A percentile compares a stretch with the other conserved stretches of the same genome.
Conservation (phyloP, 2,888 invertebrate species). For the Auanema sp. region DNA sequence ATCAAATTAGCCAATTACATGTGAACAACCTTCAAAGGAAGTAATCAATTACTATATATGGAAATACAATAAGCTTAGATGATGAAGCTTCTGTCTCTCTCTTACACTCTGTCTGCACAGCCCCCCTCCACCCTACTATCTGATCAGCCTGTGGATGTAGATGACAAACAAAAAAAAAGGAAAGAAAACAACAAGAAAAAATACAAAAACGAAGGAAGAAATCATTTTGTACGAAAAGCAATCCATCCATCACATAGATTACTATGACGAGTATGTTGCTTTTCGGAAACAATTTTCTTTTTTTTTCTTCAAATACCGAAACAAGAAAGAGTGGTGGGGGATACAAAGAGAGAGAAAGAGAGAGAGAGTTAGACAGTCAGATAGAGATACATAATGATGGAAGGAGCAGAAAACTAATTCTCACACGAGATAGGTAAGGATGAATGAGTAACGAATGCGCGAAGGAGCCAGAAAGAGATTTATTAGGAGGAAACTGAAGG, state of each 20-base stretch:
- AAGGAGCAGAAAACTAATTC: neutral
- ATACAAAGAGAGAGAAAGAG: neutral
- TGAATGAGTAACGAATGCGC: neutral
- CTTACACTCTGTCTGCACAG: no score
- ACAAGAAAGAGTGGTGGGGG: neutral
- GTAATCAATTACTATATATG: no score
- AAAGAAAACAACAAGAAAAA: neutral
- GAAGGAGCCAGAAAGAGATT: neutral
- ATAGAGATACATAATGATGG: neutral
- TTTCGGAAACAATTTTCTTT: neutral
- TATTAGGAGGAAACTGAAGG: neutral
- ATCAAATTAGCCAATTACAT: no score
- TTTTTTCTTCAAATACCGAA: no score
- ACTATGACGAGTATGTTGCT: neutral
- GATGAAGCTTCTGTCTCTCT: no score
- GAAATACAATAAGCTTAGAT: no score
- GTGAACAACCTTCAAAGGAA: no score
- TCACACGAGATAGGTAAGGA: neutral
- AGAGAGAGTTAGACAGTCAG: conserved; percentile 3
- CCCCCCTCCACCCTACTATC: no score
- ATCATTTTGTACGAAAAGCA: conserved; percentile 1
- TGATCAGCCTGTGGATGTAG: no score
- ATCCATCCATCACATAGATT: neutral
- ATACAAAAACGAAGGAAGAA: conserved; percentile 2
- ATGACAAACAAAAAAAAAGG: neutral